Conservation (phyloP, 2,888 invertebrate species). For the Torymus auratus region DNA sequence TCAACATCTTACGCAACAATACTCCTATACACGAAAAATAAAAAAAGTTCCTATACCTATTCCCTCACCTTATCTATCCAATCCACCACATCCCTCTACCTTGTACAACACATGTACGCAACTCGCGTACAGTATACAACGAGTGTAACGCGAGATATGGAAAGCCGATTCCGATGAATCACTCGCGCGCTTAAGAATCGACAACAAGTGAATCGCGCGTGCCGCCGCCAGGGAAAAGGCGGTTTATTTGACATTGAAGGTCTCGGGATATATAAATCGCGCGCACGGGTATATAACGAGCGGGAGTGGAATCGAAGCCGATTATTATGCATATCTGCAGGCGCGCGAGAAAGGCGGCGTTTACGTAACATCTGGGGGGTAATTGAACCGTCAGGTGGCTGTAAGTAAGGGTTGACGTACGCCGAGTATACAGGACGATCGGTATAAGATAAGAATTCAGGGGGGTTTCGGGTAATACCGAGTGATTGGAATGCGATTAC, state of each 20-base stretch:
- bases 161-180: conserved; percentile 42
- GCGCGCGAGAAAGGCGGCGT: background rate
- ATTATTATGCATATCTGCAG: no score
- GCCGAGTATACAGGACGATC: background rate
- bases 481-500: no score
- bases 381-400: conserved; percentile 32
- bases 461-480: no score
- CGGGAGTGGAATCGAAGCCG: conserved; percentile 3
- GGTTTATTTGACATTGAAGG: conserved; percentile 18
- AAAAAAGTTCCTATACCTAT: no score
- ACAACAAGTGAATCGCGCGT: background rate
- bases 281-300: background rate
- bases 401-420: conserved; percentile 19
- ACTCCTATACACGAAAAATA: no score
- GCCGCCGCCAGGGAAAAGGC: background rate
- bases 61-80: background rate
- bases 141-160: conserved; percentile 36
- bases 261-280: conserved; percentile 12
- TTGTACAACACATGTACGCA: conserved; percentile 7
- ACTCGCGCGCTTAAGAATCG: conserved; percentile 6
- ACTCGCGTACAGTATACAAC: background rate
- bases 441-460: background rate
- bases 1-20: no score
- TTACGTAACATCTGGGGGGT: conserved; percentile 38
- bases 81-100: conserved; percentile 9